phyloP scores from a whole-genome alignment of 2,797 vertebrate genomes.

The Cynopterus sphinx region DNA sequence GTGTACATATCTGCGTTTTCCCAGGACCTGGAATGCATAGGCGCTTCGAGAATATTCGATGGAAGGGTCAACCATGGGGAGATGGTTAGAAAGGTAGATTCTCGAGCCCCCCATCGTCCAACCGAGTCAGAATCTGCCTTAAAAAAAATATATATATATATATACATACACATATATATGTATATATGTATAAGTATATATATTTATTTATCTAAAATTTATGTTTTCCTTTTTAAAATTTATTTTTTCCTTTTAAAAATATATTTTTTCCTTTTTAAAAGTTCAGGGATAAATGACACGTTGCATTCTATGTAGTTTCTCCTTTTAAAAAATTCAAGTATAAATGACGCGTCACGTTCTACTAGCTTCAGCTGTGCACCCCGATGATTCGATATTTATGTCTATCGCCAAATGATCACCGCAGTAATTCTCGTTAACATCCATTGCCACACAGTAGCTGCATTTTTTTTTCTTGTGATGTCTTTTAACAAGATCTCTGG shows the following conservation, averaged over 20 bases:
- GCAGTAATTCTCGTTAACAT: not conserved
- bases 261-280: not conserved
- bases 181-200: too few relatives aligned
- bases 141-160: too few relatives aligned
- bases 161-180: too few relatives aligned
- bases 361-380: not conserved
- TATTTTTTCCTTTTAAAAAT: too few relatives aligned
- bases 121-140: not conserved
- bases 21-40: not conserved
- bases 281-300: too few relatives aligned
- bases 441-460: too few relatives aligned
- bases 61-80: not conserved
- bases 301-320: too few relatives aligned
- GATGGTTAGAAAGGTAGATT: not conserved
- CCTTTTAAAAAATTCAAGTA: not conserved
- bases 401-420: not conserved
- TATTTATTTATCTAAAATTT: not conserved
- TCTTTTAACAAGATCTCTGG: not conserved
- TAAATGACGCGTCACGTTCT: not conserved
- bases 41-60: not conserved
- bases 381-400: not conserved
- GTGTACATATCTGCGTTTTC: not conserved
- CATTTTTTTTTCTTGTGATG: not conserved
- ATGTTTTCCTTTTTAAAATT: too few relatives aligned
- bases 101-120: not conserved